phyloP scores from a whole-genome alignment of 2,888 invertebrate genomes.

The Cosmorhoe ocellata region DNA sequence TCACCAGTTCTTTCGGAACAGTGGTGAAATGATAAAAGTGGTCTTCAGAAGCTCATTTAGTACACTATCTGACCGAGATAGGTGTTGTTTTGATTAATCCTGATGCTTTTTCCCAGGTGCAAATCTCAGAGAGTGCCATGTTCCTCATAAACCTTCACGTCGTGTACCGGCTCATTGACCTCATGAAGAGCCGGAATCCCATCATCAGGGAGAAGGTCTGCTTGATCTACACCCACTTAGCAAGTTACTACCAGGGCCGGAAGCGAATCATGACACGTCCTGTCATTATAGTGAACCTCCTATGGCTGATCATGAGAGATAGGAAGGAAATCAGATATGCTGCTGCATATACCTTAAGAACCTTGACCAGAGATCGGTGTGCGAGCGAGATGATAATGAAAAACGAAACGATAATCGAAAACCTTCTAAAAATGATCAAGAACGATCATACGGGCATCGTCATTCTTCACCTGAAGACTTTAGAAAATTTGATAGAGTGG shows the following conservation, averaged over 20 bases:
- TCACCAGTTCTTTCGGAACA: no score
- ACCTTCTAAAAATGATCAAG: slow-evolving; percentile 64
- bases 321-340: slow-evolving; percentile 67
- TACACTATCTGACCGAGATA: background rate
- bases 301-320: slow-evolving; percentile 59
- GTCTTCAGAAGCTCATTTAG: no score
- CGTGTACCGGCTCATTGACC: slow-evolving; percentile 62
- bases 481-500: slow-evolving; percentile 60
- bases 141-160: slow-evolving; percentile 61
- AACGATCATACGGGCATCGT: slow-evolving; percentile 66
- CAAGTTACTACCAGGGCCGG: slow-evolving; percentile 58
- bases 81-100: no score
- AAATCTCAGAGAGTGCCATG: slow-evolving; percentile 65
- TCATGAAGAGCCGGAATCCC: slow-evolving; percentile 58
- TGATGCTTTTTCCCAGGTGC: slow-evolving; percentile 48
- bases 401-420: slow-evolving; percentile 54
- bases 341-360: slow-evolving; percentile 59
- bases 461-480: slow-evolving; percentile 58
- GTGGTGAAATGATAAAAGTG: no score
- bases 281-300: slow-evolving; percentile 54
- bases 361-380: slow-evolving; percentile 56
- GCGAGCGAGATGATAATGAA: slow-evolving; percentile 50
- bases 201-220: slow-evolving; percentile 67
- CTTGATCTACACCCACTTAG: slow-evolving; percentile 55
- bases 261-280: slow-evolving; percentile 54